Evolutionary conservation across 1,140 invertebrate genomes (phyloP).

Genomic region (Centruroides vittatus): DNA sequence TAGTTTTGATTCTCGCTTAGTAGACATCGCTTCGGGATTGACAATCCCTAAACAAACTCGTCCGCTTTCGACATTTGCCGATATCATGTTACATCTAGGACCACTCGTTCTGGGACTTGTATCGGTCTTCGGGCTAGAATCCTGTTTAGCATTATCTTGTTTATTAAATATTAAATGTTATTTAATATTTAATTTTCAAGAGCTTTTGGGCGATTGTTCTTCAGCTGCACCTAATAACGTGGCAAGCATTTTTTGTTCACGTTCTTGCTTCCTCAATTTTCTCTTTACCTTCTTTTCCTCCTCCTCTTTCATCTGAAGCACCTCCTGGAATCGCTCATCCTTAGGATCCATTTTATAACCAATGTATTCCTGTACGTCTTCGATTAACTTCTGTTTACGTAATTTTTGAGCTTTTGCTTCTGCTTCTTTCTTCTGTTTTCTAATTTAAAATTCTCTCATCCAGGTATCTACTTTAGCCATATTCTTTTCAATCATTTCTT

Average conservation of each 20-base stretch:
- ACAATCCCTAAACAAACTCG: too few relatives aligned
- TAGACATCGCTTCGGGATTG: too few relatives aligned
- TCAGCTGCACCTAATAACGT: slow-evolving; percentile 28
- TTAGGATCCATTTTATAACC: slow-evolving; percentile 65
- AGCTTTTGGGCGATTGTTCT: background rate
- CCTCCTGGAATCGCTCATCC: slow-evolving; percentile 68
- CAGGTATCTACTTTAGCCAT: slow-evolving; percentile 26
- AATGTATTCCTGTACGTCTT: slow-evolving; percentile 73
- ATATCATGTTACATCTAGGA: too few relatives aligned
- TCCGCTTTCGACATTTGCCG: too few relatives aligned
- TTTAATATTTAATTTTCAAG: too few relatives aligned
- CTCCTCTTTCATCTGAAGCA: slow-evolving; percentile 63
- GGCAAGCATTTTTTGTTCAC: slow-evolving; percentile 45
- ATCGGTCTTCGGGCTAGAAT: too few relatives aligned
- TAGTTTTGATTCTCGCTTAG: too few relatives aligned
- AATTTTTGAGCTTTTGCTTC: slow-evolving; percentile 28
- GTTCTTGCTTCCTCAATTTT: slow-evolving; percentile 48
- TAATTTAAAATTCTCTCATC: slow-evolving; percentile 25
- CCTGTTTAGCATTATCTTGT: too few relatives aligned
- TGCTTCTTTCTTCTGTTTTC: slow-evolving; percentile 23
- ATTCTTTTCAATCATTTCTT: slow-evolving; percentile 23
- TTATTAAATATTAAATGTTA: too few relatives aligned
- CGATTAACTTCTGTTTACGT: slow-evolving; percentile 56
- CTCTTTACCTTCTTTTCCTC: slow-evolving; percentile 64
- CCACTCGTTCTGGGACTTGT: too few relatives aligned